Evolutionary conservation across 2,888 invertebrate species (phyloP).

Genomic region (Patella pellucida): DNA sequence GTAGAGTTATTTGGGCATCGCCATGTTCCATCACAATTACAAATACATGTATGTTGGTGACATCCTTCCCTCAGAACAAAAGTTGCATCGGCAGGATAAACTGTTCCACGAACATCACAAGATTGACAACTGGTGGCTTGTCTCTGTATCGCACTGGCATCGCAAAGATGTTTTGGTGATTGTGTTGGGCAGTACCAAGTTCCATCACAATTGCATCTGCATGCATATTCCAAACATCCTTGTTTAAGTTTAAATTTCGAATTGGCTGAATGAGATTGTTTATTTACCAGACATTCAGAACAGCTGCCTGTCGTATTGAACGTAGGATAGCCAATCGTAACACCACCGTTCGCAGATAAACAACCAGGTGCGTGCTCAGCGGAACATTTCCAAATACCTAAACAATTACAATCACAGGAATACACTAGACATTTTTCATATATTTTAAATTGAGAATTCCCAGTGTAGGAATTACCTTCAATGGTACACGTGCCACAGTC

Average conservation of each 20-base stretch:
- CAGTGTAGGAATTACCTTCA: conserved; percentile 31
- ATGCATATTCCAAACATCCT: conserved; percentile 42
- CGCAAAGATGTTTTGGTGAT: conserved; percentile 31
- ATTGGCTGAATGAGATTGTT: conserved; percentile 39
- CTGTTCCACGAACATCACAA: conserved; percentile 31
- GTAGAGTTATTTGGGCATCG: conserved; percentile 48
- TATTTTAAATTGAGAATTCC: conserved; percentile 43
- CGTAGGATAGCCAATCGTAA: conserved; percentile 26
- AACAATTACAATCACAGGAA: conserved; percentile 52
- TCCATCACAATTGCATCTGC: conserved; percentile 57
- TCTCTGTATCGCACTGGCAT: conserved; percentile 20
- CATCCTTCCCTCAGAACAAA: conserved; percentile 52
- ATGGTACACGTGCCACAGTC: conserved; percentile 38
- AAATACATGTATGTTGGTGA: conserved; percentile 48
- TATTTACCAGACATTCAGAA: conserved; percentile 48
- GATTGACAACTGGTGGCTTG: conserved; percentile 23
- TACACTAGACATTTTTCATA: conserved; percentile 47
- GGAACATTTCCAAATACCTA: conserved; percentile 51
- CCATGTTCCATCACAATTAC: conserved; percentile 55
- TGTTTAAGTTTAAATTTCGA: conserved; percentile 35
- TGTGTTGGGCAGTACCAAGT: conserved; percentile 47
- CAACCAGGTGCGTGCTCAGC: conserved; percentile 31
- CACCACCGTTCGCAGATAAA: conserved; percentile 22
- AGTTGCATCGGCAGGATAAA: conserved; percentile 35
- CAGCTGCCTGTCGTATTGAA: conserved; percentile 35